Evolutionary conservation across 2,113 vertebrate genomes (phyloP).

Genomic region (Microtus montanus): DNA sequence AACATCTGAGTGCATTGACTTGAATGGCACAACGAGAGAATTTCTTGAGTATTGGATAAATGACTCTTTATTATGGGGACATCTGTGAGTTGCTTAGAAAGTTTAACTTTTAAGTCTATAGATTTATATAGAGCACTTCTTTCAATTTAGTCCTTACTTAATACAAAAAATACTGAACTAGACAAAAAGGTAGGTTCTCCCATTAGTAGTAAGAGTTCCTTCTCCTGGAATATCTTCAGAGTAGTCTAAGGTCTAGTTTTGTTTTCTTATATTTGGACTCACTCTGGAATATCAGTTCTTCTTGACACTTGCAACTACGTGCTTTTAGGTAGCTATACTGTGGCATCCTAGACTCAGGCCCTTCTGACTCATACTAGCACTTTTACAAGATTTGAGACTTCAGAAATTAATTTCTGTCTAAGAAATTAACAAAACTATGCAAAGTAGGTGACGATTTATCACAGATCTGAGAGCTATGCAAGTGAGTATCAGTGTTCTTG

Average conservation of each 20-base stretch:
- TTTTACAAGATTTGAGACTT: background rate
- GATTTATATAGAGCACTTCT: background rate
- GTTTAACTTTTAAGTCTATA: background rate
- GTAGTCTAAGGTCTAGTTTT: background rate
- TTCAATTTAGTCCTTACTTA: background rate
- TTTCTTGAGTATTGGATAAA: background rate
- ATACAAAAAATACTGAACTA: background rate
- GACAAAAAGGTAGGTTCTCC: background rate
- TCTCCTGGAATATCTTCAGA: background rate
- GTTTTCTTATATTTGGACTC: background rate
- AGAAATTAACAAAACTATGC: background rate
- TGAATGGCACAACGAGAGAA: background rate
- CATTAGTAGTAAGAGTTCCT: background rate
- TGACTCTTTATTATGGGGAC: background rate
- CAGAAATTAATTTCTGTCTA: background rate
- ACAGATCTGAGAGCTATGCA: fast-evolving
- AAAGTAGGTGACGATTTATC: background rate
- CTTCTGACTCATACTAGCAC: background rate
- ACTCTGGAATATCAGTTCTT: background rate
- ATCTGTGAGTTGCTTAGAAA: background rate
- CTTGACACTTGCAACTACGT: background rate
- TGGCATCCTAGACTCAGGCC: background rate
- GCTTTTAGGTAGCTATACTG: background rate
- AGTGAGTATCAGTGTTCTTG: background rate
- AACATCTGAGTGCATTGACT: background rate